These are phyloP conservation scores for Melanotaenia trifasciata DNA, from an alignment of 2,797 vertebrate genomes.

Conservation along the genomic window DNA sequence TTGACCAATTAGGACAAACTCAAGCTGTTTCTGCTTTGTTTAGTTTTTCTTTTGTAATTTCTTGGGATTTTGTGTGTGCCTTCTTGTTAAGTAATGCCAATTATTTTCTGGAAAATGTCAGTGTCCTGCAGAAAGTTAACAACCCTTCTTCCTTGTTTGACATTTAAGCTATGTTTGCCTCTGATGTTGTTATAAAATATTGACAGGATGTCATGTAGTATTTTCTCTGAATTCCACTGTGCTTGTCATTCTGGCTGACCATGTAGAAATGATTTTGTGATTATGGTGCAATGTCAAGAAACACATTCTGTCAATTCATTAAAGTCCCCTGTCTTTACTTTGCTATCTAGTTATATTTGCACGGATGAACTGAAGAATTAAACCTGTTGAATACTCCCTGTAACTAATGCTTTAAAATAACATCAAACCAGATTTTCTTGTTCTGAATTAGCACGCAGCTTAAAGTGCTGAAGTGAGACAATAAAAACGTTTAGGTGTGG, in stretches of 20 bases:
- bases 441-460: not conserved
- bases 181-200: slow-evolving; percentile 63
- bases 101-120: slow-evolving; percentile 55
- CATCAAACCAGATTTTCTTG: slow-evolving; percentile 2
- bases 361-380: slow-evolving; percentile 2
- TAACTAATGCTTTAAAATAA: not conserved
- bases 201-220: slow-evolving; percentile 51
- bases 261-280: slow-evolving; percentile 53
- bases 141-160: slow-evolving; percentile 43
- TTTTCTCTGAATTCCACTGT: slow-evolving; percentile 45
- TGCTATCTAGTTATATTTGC: not conserved
- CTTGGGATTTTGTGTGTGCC: slow-evolving; percentile 18
- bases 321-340: slow-evolving; percentile 16
- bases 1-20: slow-evolving; percentile 6
- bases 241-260: slow-evolving; percentile 47
- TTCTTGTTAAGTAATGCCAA: slow-evolving; percentile 27
- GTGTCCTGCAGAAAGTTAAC: slow-evolving; percentile 45
- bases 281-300: slow-evolving; percentile 63
- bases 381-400: not conserved
- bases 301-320: slow-evolving; percentile 24
- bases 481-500: not conserved
- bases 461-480: slow-evolving; percentile 4
- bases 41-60: slow-evolving; percentile 18
- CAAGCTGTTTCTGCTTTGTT: slow-evolving; percentile 14
- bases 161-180: slow-evolving; percentile 50